Evolutionary conservation across 1,140 invertebrate genomes (phyloP).

Genomic region (Caerostris extrusa): DNA sequence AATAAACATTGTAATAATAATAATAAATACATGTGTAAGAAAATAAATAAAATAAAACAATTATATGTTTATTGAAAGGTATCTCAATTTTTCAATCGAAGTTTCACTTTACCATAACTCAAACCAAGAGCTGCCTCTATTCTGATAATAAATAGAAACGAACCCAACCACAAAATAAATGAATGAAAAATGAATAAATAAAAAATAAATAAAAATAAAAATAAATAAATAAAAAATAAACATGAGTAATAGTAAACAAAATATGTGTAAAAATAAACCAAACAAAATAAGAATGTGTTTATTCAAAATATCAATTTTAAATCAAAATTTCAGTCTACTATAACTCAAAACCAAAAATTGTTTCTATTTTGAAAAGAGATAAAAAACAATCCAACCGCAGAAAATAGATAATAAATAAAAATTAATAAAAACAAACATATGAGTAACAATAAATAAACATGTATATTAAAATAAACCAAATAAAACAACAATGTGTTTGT

Average conservation of each 20-base stretch:
- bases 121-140: not conserved
- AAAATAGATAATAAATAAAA: not conserved
- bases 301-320: no score
- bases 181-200: not conserved
- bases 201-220: not conserved
- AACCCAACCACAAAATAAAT: not conserved
- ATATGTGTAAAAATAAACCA: not conserved
- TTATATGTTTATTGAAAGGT: not conserved
- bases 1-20: no score
- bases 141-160: no score
- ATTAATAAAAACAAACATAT: not conserved
- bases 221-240: not conserved
- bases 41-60: not conserved
- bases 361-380: no score
- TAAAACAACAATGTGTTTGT: not conserved
- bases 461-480: not conserved
- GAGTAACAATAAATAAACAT: no score
- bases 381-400: no score
- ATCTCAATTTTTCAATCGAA: no score
- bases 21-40: no score
- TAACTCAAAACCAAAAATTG: not conserved
- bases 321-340: not conserved
- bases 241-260: not conserved
- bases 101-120: not conserved
- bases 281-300: not conserved